Evolutionary conservation across 2,113 vertebrate species (phyloP).

Genomic region (Chaetodon trifascialis): DNA sequence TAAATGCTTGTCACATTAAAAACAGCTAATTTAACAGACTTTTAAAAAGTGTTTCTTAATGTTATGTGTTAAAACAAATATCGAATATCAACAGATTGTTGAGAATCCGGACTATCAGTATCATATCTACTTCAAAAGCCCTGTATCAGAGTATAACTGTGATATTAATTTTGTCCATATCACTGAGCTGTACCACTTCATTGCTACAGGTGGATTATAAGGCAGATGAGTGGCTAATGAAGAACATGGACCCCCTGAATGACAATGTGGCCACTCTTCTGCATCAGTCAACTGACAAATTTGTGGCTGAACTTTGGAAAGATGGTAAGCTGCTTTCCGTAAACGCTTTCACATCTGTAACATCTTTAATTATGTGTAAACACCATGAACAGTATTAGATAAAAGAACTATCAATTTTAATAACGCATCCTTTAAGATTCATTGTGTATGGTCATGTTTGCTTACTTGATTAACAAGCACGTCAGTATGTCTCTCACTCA

Average conservation of each 20-base stretch:
- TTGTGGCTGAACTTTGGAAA: slow-evolving; percentile 98
- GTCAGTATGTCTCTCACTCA: slow-evolving; percentile 21
- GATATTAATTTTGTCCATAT: background rate
- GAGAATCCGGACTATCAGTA: background rate
- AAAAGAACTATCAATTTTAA: background rate
- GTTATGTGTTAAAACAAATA: background rate
- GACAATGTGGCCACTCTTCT: slow-evolving; percentile 97
- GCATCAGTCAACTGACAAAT: slow-evolving; percentile 97
- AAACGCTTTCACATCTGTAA: too few species aligned
- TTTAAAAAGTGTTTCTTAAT: background rate
- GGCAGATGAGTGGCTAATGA: slow-evolving; percentile 99
- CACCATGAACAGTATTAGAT: background rate
- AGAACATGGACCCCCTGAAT: slow-evolving; percentile 99
- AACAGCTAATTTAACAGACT: too few species aligned
- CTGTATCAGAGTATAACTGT: background rate
- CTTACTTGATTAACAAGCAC: slow-evolving; percentile 21
- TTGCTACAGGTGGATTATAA: slow-evolving; percentile 95
- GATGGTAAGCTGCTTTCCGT: slow-evolving; percentile 87
- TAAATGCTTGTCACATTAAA: background rate
- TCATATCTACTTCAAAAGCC: background rate
- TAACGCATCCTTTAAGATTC: background rate
- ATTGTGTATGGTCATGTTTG: slow-evolving; percentile 36
- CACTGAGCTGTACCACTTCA: background rate
- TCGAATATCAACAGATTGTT: background rate
- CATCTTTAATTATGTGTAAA: background rate